These are phyloP conservation scores for Heliocidaris erythrogramma DNA, from an alignment of 35 echinoderm and acorn worm species.

Conservation along the genomic window DNA sequence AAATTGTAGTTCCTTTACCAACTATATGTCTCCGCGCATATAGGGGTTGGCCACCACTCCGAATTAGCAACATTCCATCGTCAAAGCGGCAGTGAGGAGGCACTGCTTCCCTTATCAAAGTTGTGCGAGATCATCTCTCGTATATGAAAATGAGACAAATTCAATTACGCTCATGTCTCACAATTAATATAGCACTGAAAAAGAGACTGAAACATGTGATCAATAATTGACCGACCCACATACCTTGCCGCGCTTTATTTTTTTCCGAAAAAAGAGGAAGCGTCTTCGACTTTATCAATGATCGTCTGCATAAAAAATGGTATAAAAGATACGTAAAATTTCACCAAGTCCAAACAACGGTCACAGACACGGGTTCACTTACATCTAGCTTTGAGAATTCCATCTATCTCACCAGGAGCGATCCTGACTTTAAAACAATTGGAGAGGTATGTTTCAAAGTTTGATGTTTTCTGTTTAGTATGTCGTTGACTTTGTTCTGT, in stretches of 20 bases:
- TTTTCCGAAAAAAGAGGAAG: background rate
- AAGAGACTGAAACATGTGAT: no score
- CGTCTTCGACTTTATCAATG: background rate
- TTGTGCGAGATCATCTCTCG: background rate
- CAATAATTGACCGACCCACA: background rate
- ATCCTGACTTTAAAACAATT: background rate
- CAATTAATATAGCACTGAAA: background rate
- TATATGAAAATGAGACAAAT: background rate
- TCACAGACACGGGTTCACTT: background rate
- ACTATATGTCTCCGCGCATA: no score
- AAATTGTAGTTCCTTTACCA: no score
- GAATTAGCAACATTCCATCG: no score
- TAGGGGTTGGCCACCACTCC: no score
- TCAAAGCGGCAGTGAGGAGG: background rate
- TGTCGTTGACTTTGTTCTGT: no score
- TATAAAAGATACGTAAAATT: background rate
- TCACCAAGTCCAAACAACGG: background rate
- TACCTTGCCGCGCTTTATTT: background rate
- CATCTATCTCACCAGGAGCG: background rate
- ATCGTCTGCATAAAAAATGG: background rate
- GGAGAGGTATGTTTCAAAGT: background rate
- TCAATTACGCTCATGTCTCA: background rate
- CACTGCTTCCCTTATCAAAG: background rate
- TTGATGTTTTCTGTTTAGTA: background rate
- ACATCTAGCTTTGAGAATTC: background rate